These are phyloP conservation scores for Exocentrus adspersus DNA, from an alignment of 2,888 invertebrate genomes.

Conservation along the genomic window DNA sequence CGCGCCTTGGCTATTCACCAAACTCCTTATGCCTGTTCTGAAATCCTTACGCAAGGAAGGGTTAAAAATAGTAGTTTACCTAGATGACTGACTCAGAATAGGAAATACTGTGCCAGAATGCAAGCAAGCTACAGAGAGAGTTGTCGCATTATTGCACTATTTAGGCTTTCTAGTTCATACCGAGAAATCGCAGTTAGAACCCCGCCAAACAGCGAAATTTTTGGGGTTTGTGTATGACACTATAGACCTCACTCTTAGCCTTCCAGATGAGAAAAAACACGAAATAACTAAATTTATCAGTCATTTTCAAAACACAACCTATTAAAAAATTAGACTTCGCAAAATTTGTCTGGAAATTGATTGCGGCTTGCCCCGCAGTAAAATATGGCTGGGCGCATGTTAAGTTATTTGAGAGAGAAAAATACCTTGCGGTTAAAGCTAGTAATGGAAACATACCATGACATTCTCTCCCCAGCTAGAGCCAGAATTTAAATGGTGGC, in stretches of 20 bases:
- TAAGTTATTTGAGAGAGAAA: constrained; percentile 10
- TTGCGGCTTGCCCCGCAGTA: constrained; percentile 40
- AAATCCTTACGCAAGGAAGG: constrained; percentile 8
- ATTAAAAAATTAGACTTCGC: constrained; percentile 29
- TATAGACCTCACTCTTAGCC: constrained; percentile 2
- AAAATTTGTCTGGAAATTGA: constrained; percentile 31
- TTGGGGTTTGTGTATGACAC: constrained; percentile 8
- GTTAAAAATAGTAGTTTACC: constrained; percentile 5
- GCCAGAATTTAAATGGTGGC: too few relatives aligned
- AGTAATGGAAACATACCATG: not conserved
- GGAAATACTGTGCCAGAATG: not conserved
- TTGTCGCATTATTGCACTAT: constrained; percentile 11
- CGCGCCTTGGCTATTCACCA: constrained; percentile 37
- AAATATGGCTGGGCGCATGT: constrained; percentile 34
- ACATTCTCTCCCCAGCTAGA: too few relatives aligned
- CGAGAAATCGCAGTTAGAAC: not conserved
- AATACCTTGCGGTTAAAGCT: constrained; percentile 16
- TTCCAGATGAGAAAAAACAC: constrained; percentile 1
- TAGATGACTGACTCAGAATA: not conserved
- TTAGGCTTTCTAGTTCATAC: constrained; percentile 28
- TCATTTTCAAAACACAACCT: not conserved
- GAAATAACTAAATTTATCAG: not conserved
- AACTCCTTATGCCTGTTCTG: constrained; percentile 33
- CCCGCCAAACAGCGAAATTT: not conserved
- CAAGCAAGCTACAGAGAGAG: not conserved